phyloP scores from a whole-genome alignment of 2,797 vertebrate species.

The Pipistrellus kuhlii region DNA sequence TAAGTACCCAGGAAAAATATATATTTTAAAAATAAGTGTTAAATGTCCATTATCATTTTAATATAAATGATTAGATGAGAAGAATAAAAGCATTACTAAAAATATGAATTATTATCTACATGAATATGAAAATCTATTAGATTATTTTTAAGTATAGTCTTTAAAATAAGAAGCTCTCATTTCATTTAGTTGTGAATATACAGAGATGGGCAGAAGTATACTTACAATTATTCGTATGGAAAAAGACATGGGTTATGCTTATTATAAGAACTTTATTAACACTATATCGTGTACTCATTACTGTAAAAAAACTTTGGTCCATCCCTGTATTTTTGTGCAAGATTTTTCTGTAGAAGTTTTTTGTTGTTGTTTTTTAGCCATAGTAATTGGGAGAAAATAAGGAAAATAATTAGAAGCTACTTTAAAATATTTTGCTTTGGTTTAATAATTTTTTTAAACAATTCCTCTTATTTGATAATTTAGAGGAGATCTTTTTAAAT shows the following conservation, averaged over 20 bases:
- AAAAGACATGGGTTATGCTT: neutral
- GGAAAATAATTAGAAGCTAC: neutral
- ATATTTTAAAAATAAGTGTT: neutral
- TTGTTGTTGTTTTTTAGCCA: neutral
- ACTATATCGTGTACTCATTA: neutral
- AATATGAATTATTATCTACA: neutral
- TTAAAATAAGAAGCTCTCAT: neutral
- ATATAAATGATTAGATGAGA: neutral
- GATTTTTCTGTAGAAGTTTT: neutral
- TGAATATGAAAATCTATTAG: conserved; percentile 10
- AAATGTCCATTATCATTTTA: neutral
- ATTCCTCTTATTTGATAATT: neutral
- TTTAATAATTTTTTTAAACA: neutral
- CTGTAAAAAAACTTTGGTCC: neutral
- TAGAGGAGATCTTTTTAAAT: neutral
- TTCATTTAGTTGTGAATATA: conserved; percentile 19
- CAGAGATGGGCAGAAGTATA: neutral
- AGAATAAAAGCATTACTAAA: neutral
- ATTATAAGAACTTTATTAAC: neutral
- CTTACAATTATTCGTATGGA: neutral
- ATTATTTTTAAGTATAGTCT: neutral
- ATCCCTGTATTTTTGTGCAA: neutral
- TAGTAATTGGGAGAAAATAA: neutral
- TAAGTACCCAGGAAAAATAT: neutral
- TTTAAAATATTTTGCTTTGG: neutral